Percentiles rank a stretch among this genome's conserved stretches.
Conservation (phyloP, 2,113 vertebrate species). For the Cinclus mexicanus region DNA sequence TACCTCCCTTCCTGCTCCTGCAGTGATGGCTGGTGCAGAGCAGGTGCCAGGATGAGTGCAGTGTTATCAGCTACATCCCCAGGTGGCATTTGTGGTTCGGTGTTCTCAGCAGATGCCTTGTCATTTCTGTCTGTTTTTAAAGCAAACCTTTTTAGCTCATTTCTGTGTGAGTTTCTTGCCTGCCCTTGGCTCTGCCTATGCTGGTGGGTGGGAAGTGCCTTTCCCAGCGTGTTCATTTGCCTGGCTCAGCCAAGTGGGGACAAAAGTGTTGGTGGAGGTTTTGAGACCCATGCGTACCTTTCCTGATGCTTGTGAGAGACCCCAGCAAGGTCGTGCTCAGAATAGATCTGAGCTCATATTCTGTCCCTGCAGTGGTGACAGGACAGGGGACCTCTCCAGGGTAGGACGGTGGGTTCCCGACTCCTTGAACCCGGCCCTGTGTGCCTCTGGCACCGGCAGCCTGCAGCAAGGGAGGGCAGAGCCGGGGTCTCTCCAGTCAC, state of each 20-base stretch:
- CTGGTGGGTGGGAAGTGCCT: not conserved
- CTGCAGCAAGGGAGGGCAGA: not conserved
- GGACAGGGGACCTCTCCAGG: not conserved
- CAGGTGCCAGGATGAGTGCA: not conserved
- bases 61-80: not conserved
- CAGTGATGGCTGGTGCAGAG: not conserved
- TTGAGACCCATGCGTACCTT: not conserved
- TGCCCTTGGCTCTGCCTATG: not conserved
- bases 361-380: not conserved
- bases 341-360: not conserved
- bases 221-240: not conserved
- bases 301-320: not conserved
- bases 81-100: rapidly evolving
- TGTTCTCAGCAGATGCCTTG: not conserved
- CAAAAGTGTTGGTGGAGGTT: not conserved
- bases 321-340: not conserved
- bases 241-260: not conserved
- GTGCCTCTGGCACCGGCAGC: not conserved
- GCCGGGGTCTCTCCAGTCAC: not conserved
- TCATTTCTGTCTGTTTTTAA: conserved; percentile 31
- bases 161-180: not conserved
- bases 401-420: rapidly evolving
- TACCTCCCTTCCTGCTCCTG: not conserved
- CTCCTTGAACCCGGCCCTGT: not conserved
- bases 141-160: not conserved